Evolutionary conservation across 2,113 vertebrate species (phyloP), one percentile per base, ranked within the genome.

Genomic region (Strix uralensis): DNA sequence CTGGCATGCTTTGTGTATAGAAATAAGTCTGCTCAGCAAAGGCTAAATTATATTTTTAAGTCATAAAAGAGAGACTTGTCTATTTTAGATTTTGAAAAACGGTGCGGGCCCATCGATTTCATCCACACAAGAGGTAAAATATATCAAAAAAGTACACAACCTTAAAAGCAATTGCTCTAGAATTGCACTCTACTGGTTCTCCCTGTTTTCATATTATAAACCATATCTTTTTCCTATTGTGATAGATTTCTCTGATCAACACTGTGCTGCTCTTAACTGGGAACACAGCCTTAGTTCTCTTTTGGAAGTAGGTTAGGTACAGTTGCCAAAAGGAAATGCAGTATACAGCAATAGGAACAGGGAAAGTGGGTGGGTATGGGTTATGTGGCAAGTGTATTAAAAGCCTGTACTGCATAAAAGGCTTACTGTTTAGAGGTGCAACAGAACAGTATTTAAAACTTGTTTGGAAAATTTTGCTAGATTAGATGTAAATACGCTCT

Each of bases 21-120:
- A 96, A 97, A 96, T 85, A 93, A 93, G 90, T 67, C 85, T 95
- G 44, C 58, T 97, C 96, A 94, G 86, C 92, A 96, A 97, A 97
- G 86, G 86, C 94, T 96, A 95, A 96, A 94, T 88, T 94, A 92
- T 88, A 49, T 82, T 96, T 80, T 92, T 96, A 96, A 96, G 96
- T 75, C 44, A 80, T 63, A 90, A 96, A 92, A 94, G 44, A 32
- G 11, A 69, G 70, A 42, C 67, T 61, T 80, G 29, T 70, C 66
- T 91, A 32, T 73, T 54, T 44, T 70, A 82, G 85, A 72, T 90
- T 91, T 95, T 81, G 75, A 95, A 94, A 95, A 89, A 71, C 63
- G 84, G 23, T 15, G n/a, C 3, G 8, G 16, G 6, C 52, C 46
- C 81, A 42, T 86, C 3, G 3, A 74, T 46, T 77, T 52, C 5